Evolutionary conservation across 2,888 invertebrate species (phyloP), one percentile per base, ranked within the genome.

Genomic region (Loripinus fragilis): DNA sequence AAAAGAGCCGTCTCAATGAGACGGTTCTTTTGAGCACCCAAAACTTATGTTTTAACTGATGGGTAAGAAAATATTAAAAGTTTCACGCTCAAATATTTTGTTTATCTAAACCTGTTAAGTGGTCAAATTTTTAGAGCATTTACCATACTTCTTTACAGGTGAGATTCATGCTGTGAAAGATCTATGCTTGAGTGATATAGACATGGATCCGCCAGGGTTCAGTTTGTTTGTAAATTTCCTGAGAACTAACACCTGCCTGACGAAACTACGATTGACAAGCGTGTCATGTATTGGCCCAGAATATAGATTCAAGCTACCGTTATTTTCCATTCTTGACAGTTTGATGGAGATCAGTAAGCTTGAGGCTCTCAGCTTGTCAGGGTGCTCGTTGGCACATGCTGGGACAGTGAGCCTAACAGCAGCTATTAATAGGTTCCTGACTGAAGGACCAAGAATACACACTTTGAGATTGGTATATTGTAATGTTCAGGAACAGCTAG

Each of bases 141-240:
- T 12, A 38, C 38, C 38, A 38, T 38, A 38, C 38, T 38, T 38
- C 12, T 20, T 60, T 60, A 12, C 60, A 60, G 60, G 17, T 60
- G 33, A 60, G 23, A 30, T 60, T 17, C n/a, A 20, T 60, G 60
- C 60, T 33, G 60, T 60, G 17, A 60, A 17, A 60, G 60, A 60
- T 17, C 2, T 60, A 1, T 60, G 60, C 33, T 60, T 60, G 20
- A 17, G 8, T 10, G n/a, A 15, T 20, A 33, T 60, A 8, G 17
- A 33, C 8, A 17, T 60, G 3, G 33, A 33, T 33, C 60, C 1
- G 33, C 1, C 23, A 2, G 30, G 33, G 12, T 7, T 60, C 20
- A 30, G 8, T 8, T 8, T 33, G 1, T 5, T 60, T 2, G 8
- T 7, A 7, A 60, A 30, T 60, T 30, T 60, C 33, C 33, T 60